Evolutionary conservation across 2,113 vertebrate species (phyloP).

Genomic region (Heterochromis multidens): DNA sequence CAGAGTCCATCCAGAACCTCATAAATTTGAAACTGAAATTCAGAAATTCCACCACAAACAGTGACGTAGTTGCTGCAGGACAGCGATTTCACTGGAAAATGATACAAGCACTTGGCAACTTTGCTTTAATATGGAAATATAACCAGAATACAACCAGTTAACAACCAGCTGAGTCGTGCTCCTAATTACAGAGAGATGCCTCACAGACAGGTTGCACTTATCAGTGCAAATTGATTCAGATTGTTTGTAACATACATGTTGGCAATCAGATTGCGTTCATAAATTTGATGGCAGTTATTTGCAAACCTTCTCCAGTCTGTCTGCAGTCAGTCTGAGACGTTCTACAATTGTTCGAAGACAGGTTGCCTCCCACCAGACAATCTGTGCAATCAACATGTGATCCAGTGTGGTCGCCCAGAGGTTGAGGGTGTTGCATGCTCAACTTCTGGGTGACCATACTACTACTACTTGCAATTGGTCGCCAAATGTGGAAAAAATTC

Average conservation of each 20-base stretch:
- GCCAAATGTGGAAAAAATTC: no score
- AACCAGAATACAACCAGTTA: neutral
- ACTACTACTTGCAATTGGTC: no score
- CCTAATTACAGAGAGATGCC: no score
- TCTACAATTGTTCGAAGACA: neutral
- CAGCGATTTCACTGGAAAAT: neutral
- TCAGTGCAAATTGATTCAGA: neutral
- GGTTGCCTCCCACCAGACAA: neutral
- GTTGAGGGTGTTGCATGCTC: neutral
- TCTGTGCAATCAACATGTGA: neutral
- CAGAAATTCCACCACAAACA: neutral
- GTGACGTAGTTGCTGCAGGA: neutral
- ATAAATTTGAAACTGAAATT: neutral
- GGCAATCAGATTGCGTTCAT: neutral
- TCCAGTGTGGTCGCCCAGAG: neutral
- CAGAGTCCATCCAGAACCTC: neutral
- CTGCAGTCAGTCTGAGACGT: neutral
- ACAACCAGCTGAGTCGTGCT: neutral
- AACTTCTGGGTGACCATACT: no score
- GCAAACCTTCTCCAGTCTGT: neutral
- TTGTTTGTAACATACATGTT: neutral
- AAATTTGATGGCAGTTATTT: neutral
- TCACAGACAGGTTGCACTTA: neutral
- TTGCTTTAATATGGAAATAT: neutral
- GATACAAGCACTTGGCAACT: neutral